Conservation (phyloP, 2,113 vertebrate species). For the Campylomormyrus numenius region DNA sequence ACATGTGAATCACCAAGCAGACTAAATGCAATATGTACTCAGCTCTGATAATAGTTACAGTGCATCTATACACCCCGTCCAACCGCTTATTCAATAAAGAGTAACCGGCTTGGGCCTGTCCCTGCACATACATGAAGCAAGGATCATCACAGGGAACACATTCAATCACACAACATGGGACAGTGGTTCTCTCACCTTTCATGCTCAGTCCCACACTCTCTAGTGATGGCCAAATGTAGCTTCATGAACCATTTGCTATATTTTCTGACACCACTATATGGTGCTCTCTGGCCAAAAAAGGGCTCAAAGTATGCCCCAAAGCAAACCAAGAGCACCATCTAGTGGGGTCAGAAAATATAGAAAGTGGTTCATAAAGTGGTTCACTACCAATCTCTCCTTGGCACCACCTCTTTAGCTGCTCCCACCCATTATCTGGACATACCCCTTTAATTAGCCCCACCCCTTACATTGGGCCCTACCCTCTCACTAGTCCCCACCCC, state of each 20-base stretch:
- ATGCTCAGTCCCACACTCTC: not conserved
- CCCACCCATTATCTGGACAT: not conserved
- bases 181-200: not conserved
- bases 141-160: not conserved
- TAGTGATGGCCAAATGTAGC: not conserved
- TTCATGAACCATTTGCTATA: not conserved
- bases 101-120: not conserved
- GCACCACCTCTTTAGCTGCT: not conserved
- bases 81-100: not conserved
- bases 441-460: not conserved
- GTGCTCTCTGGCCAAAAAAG: no score
- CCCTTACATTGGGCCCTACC: not conserved
- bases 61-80: not conserved
- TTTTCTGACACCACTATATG: not conserved
- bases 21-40: not conserved
- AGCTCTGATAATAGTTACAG: not conserved
- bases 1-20: not conserved
- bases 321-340: not conserved
- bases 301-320: no score
- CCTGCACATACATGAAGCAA: not conserved
- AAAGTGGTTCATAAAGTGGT: not conserved
- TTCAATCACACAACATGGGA: not conserved
- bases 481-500: not conserved
- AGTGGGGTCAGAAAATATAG: not conserved
- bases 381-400: not conserved